Base-by-base conservation (phyloP, 1,140 invertebrate species). In the Apis laboriosa region DNA sequence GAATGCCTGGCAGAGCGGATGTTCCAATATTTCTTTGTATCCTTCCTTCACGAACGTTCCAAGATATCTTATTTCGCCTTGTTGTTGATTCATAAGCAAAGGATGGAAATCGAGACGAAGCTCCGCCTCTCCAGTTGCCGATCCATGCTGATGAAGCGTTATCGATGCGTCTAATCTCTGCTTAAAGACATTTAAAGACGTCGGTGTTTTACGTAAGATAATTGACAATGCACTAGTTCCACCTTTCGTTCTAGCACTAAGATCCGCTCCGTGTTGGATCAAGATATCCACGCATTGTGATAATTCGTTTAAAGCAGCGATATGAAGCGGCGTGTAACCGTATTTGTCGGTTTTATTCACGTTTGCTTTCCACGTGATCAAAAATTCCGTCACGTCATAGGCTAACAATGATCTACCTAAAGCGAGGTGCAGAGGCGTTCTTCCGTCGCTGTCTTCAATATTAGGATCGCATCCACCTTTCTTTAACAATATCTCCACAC, bases 321-420 rank as follows among this genome's bases (percentile, higher is more conserved):
- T 95, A 91, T 98, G 98, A 21, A 99, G 93, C 1, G 98, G 97
- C 0, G 97, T 98, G 91, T 98, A 98, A 0, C 98, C 98, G 88
- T 98, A 98, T 83, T 97, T 96, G 89, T 99, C 98, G 87, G 97
- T 96, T 64, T 96, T 95, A 91, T 98, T 98, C 0, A 98, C 96
- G 88, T 98, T 96, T 8, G 97, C 97, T 12, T 97, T 97, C 95
- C 96, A 97, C 84, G 95, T 96, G 28, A 97, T 96, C 7, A 97
- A 92, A 0, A 95, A 95, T 89, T 97, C 97, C 56, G 97, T 96
- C 13, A 97, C 96, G 84, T 97, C 96, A 85, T 97, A 97, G 21
- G 97, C 96, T 60, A 96, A 94, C 64, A 97, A 94, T 0, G 96
- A 96, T 91, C 97, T 97, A 5, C 97, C 96, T 2, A 98, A 95